Base-by-base conservation (phyloP, 2,888 invertebrate genomes). In the Lithophane ornitopus region DNA sequence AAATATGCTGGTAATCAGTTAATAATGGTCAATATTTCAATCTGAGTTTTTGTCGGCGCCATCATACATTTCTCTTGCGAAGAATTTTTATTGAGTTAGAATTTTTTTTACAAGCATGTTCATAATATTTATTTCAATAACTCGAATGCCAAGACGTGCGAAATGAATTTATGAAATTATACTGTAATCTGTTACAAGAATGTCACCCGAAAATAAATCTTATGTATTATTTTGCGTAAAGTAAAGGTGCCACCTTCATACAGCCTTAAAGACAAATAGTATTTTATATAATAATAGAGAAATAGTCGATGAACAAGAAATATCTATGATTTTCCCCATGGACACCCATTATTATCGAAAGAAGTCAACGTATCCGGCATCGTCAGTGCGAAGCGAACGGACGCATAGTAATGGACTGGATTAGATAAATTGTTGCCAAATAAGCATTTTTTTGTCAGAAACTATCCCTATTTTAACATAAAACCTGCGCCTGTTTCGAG, bases 51-150 rank as follows among this genome's bases (percentile, higher is more conserved):
- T 68, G 62, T 74, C 52, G 67, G 58, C 62, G 70, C 70, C 71
- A 52, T 54, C 46, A 71, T 69, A 70, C 59, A 70, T 73, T 69
- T 76, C 67, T 58, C 39, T 59, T 49, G 22, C 58, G 78, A 81
- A 70, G 59, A 75, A 76, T 81, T 72, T 83, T 76, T 86, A 79
- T 79, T 78, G 69, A 69, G 65, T 73, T 58, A 22, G 28, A 78
- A n/a, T n/a, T n/a, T 76, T 14, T 34, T 52, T 82, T 82, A 84
- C 68, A 80, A 76, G 69, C 73, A 65, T 80, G 82, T 78, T 82
- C 72, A 78, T 69, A 79, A 62, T 80, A 87, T 88, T 88, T 88
- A 85, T 82, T 79, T 74, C 63, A 70, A 65, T 79, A 63, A 54
- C 54, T 52, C 54, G 52, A n/a, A 67, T 76, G 76, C 71, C 78